Base-by-base conservation (phyloP, 2,888 invertebrate genomes). In the Gortyna flavago region DNA sequence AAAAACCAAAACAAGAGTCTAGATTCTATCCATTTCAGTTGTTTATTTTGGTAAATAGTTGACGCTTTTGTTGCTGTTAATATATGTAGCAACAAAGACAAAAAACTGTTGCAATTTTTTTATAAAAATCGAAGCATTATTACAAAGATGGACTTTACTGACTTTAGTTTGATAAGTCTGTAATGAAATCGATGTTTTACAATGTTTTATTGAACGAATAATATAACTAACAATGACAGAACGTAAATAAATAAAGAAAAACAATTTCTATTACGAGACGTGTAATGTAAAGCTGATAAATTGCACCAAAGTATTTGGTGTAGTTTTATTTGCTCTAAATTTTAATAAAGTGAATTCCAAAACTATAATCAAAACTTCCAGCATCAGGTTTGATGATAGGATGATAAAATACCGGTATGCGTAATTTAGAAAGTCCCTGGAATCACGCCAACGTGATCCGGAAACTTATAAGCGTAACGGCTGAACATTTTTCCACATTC, bases 401-500 rank as follows among this genome's bases (percentile, higher is more conserved):
- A 64, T 84, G 85, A 81, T 77, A 81, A 88, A 83, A 86, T 85
- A 80, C 78, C 77, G 77, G 73, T 74, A 82, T 84, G 70, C 80
- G 90, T 90, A 87, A 89, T 90, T 90, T 90, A 90, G 89, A 89
- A 91, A 88, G 88, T 89, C 80, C 86, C 91, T 94, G 94, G 93
- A 92, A 77, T 72, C n/a, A 57, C 73, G 93, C 95, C 95, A 95
- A 92, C 84, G 77, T 92, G 92, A 91, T 93, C 93, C 93, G 94
- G 95, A 95, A 95, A 93, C 92, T 91, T 91, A 93, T 91, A 91
- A 90, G 89, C 89, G 91, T 90, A 89, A 88, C 90, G 91, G 90
- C 80, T 79, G 88, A 90, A 89, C 88, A 93, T 94, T 94, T 95
- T 94, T 92, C 89, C 88, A 93, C 93, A 95, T 95, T 95, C 94